These are phyloP conservation scores for Chionomys nivalis DNA, from an alignment of 2,113 vertebrate genomes.

Conservation along the genomic window DNA sequence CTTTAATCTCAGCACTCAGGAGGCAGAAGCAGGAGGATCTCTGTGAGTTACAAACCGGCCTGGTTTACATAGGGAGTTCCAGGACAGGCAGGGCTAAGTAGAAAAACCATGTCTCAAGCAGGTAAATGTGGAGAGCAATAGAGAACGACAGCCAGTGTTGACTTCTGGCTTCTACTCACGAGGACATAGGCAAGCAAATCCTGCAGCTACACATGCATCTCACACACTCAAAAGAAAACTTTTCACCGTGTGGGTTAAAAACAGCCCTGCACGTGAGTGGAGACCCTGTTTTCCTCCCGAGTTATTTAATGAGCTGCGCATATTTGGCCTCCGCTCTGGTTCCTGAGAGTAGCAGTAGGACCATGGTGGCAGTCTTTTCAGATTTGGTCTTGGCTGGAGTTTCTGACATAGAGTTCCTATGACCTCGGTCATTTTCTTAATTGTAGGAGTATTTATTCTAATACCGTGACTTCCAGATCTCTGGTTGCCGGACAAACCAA, in stretches of 20 bases:
- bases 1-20: too few species aligned
- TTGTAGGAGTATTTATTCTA: background rate
- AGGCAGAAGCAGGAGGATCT: too few species aligned
- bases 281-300: background rate
- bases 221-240: background rate
- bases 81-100: too few species aligned
- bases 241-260: background rate
- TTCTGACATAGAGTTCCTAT: background rate
- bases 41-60: too few species aligned
- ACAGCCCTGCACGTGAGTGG: background rate
- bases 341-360: background rate
- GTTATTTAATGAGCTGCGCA: background rate
- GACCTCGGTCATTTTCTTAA: background rate
- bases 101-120: too few species aligned
- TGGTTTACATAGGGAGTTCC: too few species aligned
- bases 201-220: background rate
- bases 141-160: background rate
- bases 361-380: background rate
- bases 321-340: background rate
- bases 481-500: background rate
- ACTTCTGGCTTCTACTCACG: background rate
- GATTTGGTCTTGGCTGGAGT: background rate
- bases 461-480: background rate
- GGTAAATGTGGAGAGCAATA: background rate
- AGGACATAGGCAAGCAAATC: background rate